Conservation (phyloP, 2,113 vertebrate genomes). For the Charadrius vociferus region DNA sequence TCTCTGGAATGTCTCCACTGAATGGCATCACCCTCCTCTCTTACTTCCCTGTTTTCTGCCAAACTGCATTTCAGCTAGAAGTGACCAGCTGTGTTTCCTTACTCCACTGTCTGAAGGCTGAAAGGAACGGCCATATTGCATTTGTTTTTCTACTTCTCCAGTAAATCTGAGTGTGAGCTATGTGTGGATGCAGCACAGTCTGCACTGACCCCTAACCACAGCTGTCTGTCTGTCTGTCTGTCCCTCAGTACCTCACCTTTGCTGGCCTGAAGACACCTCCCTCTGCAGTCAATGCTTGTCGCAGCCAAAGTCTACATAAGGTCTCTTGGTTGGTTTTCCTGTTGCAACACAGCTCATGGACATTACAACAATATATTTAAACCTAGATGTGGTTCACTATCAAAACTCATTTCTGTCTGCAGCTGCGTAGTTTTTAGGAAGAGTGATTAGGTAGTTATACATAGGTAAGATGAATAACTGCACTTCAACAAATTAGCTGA, state of each 20-base stretch:
- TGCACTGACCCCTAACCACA: too few relatives aligned
- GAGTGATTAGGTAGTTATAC: background rate
- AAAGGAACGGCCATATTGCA: background rate
- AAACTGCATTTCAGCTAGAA: background rate
- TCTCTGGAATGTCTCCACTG: background rate
- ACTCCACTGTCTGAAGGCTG: background rate
- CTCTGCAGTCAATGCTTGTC: background rate
- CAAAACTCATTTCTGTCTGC: background rate
- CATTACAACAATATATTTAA: background rate
- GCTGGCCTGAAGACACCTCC: background rate
- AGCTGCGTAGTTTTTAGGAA: background rate
- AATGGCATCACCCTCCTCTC: background rate
- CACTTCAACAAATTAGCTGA: background rate
- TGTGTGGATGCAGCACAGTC: accelerated
- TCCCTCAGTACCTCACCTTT: too few relatives aligned
- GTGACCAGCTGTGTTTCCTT: accelerated
- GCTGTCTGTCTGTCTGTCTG: too few relatives aligned
- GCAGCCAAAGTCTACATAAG: background rate
- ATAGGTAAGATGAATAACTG: background rate
- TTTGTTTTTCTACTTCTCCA: background rate
- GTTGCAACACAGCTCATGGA: background rate
- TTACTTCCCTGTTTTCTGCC: background rate
- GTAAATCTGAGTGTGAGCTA: background rate
- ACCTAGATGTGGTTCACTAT: background rate
- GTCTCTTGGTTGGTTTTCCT: background rate